phyloP scores from a whole-genome alignment of 1,140 invertebrate genomes.

The Ephestia elutella region DNA sequence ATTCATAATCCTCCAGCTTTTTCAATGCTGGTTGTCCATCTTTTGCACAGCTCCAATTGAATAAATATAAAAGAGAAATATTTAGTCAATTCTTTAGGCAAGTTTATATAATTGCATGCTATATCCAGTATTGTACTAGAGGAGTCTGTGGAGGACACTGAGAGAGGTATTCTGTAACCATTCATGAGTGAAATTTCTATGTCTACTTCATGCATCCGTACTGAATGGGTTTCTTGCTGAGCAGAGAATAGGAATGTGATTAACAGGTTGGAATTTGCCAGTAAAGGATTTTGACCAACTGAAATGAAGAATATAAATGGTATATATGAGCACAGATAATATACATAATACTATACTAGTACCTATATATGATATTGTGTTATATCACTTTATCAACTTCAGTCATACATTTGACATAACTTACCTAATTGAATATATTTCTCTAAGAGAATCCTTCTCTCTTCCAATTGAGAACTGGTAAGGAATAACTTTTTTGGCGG shows the following conservation, averaged over 20 bases:
- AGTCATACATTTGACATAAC: constrained; percentile 18
- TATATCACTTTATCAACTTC: background rate
- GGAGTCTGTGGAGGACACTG: constrained; percentile 86
- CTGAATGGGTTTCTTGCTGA: constrained; percentile 89
- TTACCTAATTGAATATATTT: constrained; percentile 93
- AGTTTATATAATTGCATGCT: constrained; percentile 83
- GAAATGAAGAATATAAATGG: constrained; percentile 51
- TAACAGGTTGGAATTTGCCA: constrained; percentile 86
- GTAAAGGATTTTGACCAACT: constrained; percentile 89
- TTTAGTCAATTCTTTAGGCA: constrained; percentile 84
- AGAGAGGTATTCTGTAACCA: constrained; percentile 88
- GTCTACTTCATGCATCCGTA: constrained; percentile 81
- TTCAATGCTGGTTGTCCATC: constrained; percentile 85
- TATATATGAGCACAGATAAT: background rate
- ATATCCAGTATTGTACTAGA: constrained; percentile 88
- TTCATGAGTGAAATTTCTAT: constrained; percentile 90
- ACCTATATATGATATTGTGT: background rate
- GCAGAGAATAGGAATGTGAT: constrained; percentile 92
- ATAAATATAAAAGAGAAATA: constrained; percentile 94
- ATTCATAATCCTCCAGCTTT: constrained; percentile 96
- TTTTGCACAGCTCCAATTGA: constrained; percentile 83
- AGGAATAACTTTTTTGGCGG: constrained; percentile 95
- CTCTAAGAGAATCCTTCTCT: constrained; percentile 89
- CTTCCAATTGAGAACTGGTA: constrained; percentile 88
- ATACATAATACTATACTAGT: too few species aligned